A percentile compares a stretch with the other conserved stretches of the same genome.
phyloP scores from a whole-genome alignment of 2,888 invertebrate species.

The Hipparchia semele region DNA sequence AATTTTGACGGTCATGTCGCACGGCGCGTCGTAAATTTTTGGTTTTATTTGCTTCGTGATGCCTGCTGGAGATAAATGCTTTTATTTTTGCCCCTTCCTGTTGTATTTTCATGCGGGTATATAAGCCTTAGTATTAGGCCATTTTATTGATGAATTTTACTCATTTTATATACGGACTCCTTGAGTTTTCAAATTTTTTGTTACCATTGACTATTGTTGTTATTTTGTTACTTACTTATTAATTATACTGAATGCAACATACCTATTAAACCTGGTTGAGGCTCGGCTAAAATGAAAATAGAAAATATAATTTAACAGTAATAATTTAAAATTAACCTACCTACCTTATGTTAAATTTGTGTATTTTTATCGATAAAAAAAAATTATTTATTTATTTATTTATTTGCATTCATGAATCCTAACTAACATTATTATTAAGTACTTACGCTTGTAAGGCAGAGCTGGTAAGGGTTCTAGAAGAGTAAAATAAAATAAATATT shows the following conservation, averaged over 20 bases:
- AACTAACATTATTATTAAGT: background rate
- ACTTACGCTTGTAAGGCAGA: conserved; percentile 15
- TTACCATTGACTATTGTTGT: no score
- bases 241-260: background rate
- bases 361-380: background rate
- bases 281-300: background rate
- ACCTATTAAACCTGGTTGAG: background rate
- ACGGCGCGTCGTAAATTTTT: conserved; percentile 64
- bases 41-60: conserved; percentile 56
- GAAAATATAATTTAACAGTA: no score
- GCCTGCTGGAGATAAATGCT: conserved; percentile 37
- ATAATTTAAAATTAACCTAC: no score
- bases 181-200: background rate
- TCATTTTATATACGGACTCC: background rate
- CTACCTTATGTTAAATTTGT: no score
- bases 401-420: background rate
- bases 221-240: background rate
- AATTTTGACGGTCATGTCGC: conserved; percentile 61
- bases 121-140: background rate
- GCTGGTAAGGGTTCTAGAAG: conserved; percentile 10
- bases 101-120: conserved; percentile 10
- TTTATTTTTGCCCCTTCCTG: conserved; percentile 14
- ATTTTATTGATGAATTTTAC: background rate
- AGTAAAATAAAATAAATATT: background rate
- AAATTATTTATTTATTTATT: no score